Evolutionary conservation across 1,140 invertebrate genomes (phyloP), one percentile per base, ranked within the genome.

Genomic region (Drosophila sulfurigaster): DNA sequence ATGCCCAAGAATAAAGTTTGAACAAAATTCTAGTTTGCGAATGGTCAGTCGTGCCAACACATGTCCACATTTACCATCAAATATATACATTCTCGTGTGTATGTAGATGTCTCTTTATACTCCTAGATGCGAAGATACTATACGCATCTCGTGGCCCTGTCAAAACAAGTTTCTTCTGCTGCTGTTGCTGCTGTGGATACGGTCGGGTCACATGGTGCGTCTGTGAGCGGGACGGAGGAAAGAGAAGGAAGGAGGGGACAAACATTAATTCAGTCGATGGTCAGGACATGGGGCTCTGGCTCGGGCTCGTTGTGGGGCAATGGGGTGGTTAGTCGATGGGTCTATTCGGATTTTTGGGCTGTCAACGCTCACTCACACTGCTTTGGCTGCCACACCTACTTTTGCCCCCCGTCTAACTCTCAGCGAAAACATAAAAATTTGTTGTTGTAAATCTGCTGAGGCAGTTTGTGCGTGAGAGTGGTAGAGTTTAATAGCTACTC

Each of bases 381-480:
- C 51, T 49, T 25, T 25, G 20, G 20, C 20, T 25, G 20, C 20
- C 20, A 11, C 20, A 10, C 11, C 16, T 28, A n/a, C 25, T 30
- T 10, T 30, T 25, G 1, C 49, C 10, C 25, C 49, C 10, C 25
- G 3, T 52, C 49, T 30, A 16, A 46, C 48, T 43, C 66, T 45
- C 60, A 56, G 35, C 74, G 74, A 85, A 78, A 81, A 75, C 85
- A 88, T 89, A 89, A 89, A 89, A 89, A 89, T 89, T 89, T 89
- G 85, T 82, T 89, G 85, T 80, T 89, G 72, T 78, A 81, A 83
- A 82, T 88, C 78, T 83, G 83, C 78, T 78, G 46, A 41, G 77
- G 74, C 68, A 82, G 80, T 78, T 68, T 71, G 68, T 71, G 73
- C 67, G 73, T 71, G 73, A 75, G 73, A 56, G 68, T 68, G 78